These are phyloP conservation scores for Epistrophe grossulariae DNA, from an alignment of 2,888 invertebrate genomes.

Conservation along the genomic window DNA sequence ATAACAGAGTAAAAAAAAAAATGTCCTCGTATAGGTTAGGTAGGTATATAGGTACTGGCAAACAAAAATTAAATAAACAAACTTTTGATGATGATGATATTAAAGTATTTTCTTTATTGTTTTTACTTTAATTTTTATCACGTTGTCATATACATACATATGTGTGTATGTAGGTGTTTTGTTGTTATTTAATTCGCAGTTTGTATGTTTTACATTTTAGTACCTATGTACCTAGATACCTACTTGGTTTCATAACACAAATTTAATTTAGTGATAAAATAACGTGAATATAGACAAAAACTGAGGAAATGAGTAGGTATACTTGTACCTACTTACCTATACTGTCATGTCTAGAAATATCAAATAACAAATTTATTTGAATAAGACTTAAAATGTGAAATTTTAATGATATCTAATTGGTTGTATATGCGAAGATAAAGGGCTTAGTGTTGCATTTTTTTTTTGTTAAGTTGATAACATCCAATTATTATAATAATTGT, in stretches of 20 bases:
- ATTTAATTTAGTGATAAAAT: background rate
- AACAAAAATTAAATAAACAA: background rate
- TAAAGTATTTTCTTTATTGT: slow-evolving; percentile 10
- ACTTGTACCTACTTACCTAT: background rate
- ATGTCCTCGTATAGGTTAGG: background rate
- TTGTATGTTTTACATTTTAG: background rate
- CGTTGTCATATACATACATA: background rate
- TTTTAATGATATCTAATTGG: background rate
- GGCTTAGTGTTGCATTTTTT: background rate
- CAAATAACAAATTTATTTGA: slow-evolving; percentile 17
- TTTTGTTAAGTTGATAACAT: background rate
- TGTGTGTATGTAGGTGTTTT: no score
- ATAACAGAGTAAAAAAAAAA: slow-evolving; percentile 1
- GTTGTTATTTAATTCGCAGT: slow-evolving; percentile 47
- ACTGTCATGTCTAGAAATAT: background rate
- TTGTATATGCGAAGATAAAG: background rate
- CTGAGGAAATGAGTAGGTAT: background rate
- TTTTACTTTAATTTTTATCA: slow-evolving; percentile 26
- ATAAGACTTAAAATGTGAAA: background rate
- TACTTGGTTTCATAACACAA: slow-evolving; percentile 9
- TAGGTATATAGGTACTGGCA: background rate
- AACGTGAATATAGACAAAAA: background rate
- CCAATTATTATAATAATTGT: background rate
- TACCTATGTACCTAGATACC: background rate
- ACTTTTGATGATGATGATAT: slow-evolving; percentile 22